These are phyloP conservation scores for Micromussa lordhowensis DNA, from an alignment of 92 coral and sea anemone genomes.

Conservation along the genomic window DNA sequence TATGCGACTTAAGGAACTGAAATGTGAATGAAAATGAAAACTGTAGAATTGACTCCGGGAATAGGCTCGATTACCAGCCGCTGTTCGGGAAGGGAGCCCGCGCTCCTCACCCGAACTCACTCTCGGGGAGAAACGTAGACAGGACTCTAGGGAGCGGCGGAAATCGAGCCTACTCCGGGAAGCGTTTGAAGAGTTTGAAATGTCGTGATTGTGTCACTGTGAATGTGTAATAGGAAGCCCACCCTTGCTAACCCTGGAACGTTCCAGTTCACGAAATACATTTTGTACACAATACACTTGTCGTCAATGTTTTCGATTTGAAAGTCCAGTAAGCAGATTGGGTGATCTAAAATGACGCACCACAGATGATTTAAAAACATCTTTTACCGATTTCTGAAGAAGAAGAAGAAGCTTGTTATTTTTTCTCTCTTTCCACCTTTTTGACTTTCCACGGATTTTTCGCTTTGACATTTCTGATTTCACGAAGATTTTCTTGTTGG, in stretches of 20 bases:
- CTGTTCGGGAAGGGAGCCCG: too few species aligned
- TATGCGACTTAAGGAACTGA: not conserved
- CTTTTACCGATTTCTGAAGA: not conserved
- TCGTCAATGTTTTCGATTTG: not conserved
- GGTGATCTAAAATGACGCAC: not conserved
- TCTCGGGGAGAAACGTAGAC: too few species aligned
- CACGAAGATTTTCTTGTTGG: too few species aligned
- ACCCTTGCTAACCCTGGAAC: not conserved
- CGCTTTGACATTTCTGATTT: too few species aligned
- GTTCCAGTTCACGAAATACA: not conserved
- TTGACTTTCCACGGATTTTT: too few species aligned
- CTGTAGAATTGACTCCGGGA: not conserved
- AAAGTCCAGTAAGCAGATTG: not conserved
- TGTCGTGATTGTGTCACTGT: not conserved
- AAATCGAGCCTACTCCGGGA: too few species aligned
- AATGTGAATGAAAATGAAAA: not conserved
- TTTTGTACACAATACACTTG: not conserved
- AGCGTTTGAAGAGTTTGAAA: not conserved
- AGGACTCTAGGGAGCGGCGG: too few species aligned
- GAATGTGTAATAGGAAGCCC: not conserved
- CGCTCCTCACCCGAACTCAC: too few species aligned
- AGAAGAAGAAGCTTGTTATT: not conserved
- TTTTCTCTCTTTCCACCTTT: too few species aligned
- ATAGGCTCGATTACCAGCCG: too few species aligned
- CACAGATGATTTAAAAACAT: not conserved